These are phyloP conservation scores for Myrmecophaga tridactyla DNA, from an alignment of 2,113 vertebrate species.

Conservation along the genomic window DNA sequence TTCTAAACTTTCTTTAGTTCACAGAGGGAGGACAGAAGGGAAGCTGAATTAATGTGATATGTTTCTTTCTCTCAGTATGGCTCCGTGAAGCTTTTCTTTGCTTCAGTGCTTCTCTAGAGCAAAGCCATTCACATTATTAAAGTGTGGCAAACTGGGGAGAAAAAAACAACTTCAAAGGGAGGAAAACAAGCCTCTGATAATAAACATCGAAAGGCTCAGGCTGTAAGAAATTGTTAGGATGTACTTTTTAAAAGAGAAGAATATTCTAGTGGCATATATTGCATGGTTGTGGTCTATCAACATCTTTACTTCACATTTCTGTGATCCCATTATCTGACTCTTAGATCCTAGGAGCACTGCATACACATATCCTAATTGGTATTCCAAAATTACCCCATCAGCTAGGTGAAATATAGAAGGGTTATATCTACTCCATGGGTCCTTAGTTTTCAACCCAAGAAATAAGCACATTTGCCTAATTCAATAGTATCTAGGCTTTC, in stretches of 20 bases:
- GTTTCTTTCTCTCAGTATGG: conserved; percentile 64
- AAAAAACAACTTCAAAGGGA: conserved; percentile 59
- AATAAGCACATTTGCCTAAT: neutral
- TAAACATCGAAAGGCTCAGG: conserved; percentile 58
- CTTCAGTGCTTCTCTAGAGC: conserved; percentile 74
- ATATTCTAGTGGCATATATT: neutral
- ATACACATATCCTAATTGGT: neutral
- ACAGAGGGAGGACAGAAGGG: conserved; percentile 20
- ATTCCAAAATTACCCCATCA: neutral
- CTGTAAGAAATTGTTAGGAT: conserved; percentile 56
- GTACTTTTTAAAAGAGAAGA: neutral
- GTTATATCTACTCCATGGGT: neutral
- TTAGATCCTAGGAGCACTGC: neutral
- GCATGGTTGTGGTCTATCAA: neutral
- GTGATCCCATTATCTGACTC: neutral
- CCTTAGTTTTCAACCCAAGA: conserved; percentile 21
- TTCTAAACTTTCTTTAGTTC: conserved; percentile 26
- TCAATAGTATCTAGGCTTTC: neutral
- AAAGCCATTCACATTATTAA: conserved; percentile 75
- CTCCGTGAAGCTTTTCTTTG: conserved; percentile 72
- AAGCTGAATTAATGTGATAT: conserved; percentile 66
- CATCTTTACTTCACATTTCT: conserved; percentile 1
- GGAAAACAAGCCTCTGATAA: conserved; percentile 65
- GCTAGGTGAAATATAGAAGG: neutral
- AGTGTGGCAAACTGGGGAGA: conserved; percentile 56